Base-by-base conservation (phyloP, 2,888 invertebrate genomes). In the Bugulina stolonifera region DNA sequence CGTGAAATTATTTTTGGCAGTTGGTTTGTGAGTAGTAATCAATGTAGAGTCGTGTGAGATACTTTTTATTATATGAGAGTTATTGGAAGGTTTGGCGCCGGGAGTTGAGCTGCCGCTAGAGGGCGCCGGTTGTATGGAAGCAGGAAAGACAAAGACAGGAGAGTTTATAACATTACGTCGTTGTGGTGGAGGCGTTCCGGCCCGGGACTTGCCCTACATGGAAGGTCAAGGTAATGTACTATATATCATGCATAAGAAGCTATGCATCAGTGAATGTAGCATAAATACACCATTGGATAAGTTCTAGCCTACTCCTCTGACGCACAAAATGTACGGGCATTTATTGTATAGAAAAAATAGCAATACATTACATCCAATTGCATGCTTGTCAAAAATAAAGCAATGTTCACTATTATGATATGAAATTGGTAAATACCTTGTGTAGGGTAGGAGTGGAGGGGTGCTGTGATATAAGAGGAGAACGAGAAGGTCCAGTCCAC, bases 391-490 rank as follows among this genome's bases (percentile, higher is more conserved):
- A n/a, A n/a, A n/a, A n/a, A n/a, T n/a, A n/a, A n/a, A n/a, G n/a
- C n/a, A n/a, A n/a, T n/a, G n/a, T n/a, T n/a, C n/a, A n/a, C n/a
- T n/a, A n/a, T n/a, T n/a, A n/a, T n/a, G n/a, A n/a, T n/a, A n/a
- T n/a, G n/a, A n/a, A n/a, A n/a, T n/a, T n/a, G n/a, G n/a, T 22
- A 14, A 57, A 25, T 57, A 64, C 64, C 64, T 64, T 64, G 64
- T 14, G 34, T 34, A 64, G n/a, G 2, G 64, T 64, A 14, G 64
- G 64, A 10, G 64, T 64, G 18, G 64, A 64, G n/a, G 64, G 64
- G n/a, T 27, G 27, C 32, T 64, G 64, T 14, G 18, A 10, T 10
- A 43, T 18, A 43, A 64, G 27, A 5, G 64, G 64, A 18, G 64
- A 64, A 10, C 64, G 22, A 10, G 64, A 27, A 2, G 64, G 32